Base-by-base conservation (phyloP, 2,888 invertebrate species). In the Kryphioiulus occultus region DNA sequence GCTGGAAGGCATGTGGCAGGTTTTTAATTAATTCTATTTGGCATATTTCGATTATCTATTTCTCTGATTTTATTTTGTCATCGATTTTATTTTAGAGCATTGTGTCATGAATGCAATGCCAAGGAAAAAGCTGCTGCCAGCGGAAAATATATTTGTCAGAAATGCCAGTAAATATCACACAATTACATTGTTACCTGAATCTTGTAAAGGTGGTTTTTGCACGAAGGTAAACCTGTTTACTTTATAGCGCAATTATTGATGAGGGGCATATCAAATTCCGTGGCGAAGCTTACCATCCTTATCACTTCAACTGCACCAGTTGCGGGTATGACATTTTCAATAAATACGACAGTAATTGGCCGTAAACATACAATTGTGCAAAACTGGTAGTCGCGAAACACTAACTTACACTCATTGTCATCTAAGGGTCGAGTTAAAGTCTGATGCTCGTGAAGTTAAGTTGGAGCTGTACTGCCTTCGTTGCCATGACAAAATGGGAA, bases 401-500 rank as follows among this genome's bases (percentile, higher is more conserved):
- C n/a, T n/a, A n/a, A n/a, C 39, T 47, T 47, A 47, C 2, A 47
- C 12, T 47, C n/a, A 17, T 12, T n/a, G n/a, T 85, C 30, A 32
- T 35, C 22, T 32, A 22, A 88, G 87, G n/a, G 94, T 95, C 17
- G 99, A 99, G 92, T 93, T 99, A 90, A 99, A 98, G 92, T 95
- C 97, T 88, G 98, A 98, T 90, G 99, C 99, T 2, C 93, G 99
- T 88, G 99, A 99, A 93, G 98, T 99, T 88, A 96, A 97, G 91
- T 95, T 97, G 90, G 99, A 99, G 91, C 93, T 99, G 88, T 99
- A 99, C 92, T 99, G 99, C 92, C 94, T 99, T 90, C 95, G 99
- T 87, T 99, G 99, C 92, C 99, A 99, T 91, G 99, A 99, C 92
- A 99, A 99, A 93, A 99, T 99, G 99, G 99, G 99, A 42, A 98